Evolutionary conservation across 2,113 vertebrate species (phyloP).

Genomic region (Petaurus breviceps): DNA sequence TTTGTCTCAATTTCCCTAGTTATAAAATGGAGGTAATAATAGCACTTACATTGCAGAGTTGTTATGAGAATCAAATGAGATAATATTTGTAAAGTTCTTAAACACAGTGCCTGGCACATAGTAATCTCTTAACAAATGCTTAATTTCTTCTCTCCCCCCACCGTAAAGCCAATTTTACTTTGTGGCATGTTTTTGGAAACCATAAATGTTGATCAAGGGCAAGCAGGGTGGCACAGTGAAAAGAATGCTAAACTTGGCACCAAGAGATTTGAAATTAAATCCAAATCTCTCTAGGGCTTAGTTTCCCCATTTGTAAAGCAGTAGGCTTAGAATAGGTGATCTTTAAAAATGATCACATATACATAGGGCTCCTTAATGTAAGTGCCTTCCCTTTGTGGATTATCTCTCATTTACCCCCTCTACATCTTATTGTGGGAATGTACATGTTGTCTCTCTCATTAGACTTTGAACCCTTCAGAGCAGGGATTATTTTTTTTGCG

Average conservation of each 20-base stretch:
- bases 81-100: background rate
- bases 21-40: background rate
- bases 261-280: background rate
- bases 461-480: no score
- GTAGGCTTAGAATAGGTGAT: background rate
- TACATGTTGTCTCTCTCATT: no score
- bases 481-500: background rate
- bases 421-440: background rate
- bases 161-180: background rate
- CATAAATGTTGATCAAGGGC: no score
- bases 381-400: background rate
- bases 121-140: background rate
- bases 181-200: no score
- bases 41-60: background rate
- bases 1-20: no score
- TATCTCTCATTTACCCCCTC: background rate
- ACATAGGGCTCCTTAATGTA: background rate
- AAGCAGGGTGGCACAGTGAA: no score
- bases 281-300: background rate
- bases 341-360: background rate
- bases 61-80: background rate
- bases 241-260: background rate
- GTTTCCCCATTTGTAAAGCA: background rate
- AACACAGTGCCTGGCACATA: background rate
- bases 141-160: background rate